Conservation (phyloP, 2,888 invertebrate genomes). For the Lottia scabra region DNA sequence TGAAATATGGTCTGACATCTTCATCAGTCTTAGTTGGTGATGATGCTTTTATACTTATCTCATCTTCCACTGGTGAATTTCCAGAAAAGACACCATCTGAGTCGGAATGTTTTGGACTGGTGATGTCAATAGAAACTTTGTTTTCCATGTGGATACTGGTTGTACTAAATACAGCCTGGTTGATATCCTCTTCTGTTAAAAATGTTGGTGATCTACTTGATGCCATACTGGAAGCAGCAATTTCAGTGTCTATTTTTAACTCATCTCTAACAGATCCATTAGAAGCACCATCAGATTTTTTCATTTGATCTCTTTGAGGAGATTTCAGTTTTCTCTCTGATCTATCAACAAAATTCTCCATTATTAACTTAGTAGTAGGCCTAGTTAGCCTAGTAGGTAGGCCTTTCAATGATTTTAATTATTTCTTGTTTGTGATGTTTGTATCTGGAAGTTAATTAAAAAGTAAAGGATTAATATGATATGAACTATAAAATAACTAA, state of each 20-base stretch:
- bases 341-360: not conserved
- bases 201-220: not conserved
- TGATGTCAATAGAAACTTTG: not conserved
- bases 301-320: not conserved
- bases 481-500: too few species aligned
- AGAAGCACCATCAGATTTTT: not conserved
- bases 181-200: not conserved
- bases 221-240: not conserved
- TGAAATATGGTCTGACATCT: slow-evolving; percentile 11
- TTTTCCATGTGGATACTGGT: not conserved
- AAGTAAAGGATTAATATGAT: too few species aligned
- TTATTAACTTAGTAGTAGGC: too few species aligned
- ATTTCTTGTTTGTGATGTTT: too few species aligned
- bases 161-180: not conserved
- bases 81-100: not conserved
- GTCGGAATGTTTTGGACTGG: not conserved
- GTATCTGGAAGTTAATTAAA: too few species aligned
- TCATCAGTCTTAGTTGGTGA: not conserved
- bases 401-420: too few species aligned
- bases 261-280: not conserved
- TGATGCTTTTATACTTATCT: not conserved
- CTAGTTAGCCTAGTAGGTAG: too few species aligned
- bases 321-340: not conserved
- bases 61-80: not conserved
- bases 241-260: not conserved